These are phyloP conservation scores for Lochmaea crataegi DNA, from an alignment of 2,888 invertebrate species.

Conservation along the genomic window DNA sequence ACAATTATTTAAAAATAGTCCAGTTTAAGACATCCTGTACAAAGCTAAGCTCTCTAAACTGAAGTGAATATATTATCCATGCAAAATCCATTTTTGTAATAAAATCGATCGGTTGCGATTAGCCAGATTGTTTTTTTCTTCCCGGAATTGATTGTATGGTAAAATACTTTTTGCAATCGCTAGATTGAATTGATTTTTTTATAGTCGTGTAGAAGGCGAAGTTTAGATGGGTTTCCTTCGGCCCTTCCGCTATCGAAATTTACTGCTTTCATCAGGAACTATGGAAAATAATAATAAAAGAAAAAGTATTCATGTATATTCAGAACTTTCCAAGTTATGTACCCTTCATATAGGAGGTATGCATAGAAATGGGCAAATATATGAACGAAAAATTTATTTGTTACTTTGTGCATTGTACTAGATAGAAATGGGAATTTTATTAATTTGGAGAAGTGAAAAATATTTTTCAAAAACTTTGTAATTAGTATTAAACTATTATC, in stretches of 20 bases:
- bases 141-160: constrained; percentile 55
- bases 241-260: constrained; percentile 46
- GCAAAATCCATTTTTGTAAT: constrained; percentile 46
- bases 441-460: too few species aligned
- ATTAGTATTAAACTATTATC: too few species aligned
- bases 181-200: constrained; percentile 61
- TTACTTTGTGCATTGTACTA: not conserved
- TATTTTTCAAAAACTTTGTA: too few species aligned
- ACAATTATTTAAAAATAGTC: too few species aligned
- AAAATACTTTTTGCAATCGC: constrained; percentile 57
- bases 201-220: constrained; percentile 44
- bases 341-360: constrained; percentile 21
- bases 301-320: constrained; percentile 40
- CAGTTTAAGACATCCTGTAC: not conserved
- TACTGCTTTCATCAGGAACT: constrained; percentile 51
- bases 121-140: constrained; percentile 48
- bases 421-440: not conserved
- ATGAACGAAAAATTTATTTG: not conserved
- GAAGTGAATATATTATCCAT: constrained; percentile 22
- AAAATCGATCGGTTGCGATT: constrained; percentile 42
- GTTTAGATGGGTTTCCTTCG: constrained; percentile 38
- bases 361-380: constrained; percentile 31
- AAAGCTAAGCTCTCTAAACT: not conserved
- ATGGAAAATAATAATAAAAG: constrained; percentile 50
- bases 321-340: constrained; percentile 26